Evolutionary conservation across 2,113 vertebrate genomes (phyloP), one percentile per base, ranked within the genome.

Genomic region (Platysternon megacephalum): DNA sequence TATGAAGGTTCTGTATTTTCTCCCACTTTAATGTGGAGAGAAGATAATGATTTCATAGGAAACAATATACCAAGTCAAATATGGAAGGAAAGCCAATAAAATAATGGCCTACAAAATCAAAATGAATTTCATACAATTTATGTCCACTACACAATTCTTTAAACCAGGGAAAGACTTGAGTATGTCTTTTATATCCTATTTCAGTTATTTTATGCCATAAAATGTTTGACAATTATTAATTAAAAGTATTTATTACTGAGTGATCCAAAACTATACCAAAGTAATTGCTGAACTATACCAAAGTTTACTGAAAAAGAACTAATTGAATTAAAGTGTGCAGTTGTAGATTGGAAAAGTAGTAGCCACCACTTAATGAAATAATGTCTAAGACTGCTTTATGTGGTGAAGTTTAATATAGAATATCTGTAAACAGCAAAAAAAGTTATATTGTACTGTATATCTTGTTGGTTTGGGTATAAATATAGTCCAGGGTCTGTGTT

Each of bases 361-460:
- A 89, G 78, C 29, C 32, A 68, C 79, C 72, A 55, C 32, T 8
- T 24, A 13, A 35, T 10, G 12, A 55, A 84, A 90, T 80, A 88
- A 26, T 72, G 91, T 58, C 35, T 56, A 56, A 1, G 1, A 86
- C 92, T 12, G 26, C 3, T 24, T 58, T 24, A 68, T 68, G 35
- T 68, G 35, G 61, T 65, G 19, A 85, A 35, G 16, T 81, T 76
- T 29, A n/a, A 93, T 86, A 91, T 53, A 88, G 86, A 92, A 61
- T 21, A 87, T 44, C 11, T 80, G 0, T 3, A 80, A 0, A 0
- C 17, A 74, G n/a, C 14, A 56, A 8, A 81, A 80, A 80, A 52
- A 55, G 24, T 90, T 5, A 86, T 13, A 90, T 22, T 3, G 55
- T 3, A 56, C 12, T 68, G 19, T 84, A 88, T 84, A 12, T 42